These are phyloP conservation scores for Procavia capensis DNA, from an alignment of 2,113 vertebrate genomes.

Conservation along the genomic window DNA sequence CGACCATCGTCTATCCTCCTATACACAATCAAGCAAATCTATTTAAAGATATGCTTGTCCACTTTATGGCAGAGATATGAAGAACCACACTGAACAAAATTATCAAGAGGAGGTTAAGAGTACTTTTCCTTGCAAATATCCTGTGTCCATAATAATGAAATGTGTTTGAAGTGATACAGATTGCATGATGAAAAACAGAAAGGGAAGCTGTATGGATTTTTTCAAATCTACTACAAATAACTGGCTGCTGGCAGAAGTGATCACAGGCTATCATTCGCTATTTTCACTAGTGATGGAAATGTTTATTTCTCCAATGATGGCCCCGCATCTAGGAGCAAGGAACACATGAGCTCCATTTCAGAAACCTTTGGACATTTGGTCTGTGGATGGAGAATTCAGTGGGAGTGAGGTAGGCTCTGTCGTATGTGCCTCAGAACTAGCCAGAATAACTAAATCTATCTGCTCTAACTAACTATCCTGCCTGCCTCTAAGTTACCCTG, in stretches of 20 bases:
- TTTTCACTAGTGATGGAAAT: not conserved
- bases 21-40: constrained; percentile 5
- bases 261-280: not conserved
- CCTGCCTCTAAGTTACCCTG: not conserved
- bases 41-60: constrained; percentile 2
- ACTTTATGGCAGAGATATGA: not conserved
- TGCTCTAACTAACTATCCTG: not conserved
- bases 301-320: not conserved
- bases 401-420: not conserved
- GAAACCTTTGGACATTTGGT: not conserved
- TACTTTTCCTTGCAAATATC: not conserved
- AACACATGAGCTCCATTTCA: not conserved
- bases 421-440: not conserved
- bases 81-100: not conserved
- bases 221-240: not conserved
- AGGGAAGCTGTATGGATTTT: not conserved
- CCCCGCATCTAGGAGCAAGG: not conserved
- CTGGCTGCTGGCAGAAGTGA: not conserved
- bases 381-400: not conserved
- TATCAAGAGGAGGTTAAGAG: not conserved
- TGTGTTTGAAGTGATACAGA: not conserved
- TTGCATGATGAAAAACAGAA: constrained; percentile 13
- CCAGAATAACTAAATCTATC: not conserved
- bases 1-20: not conserved
- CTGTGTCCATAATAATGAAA: not conserved